Base-by-base conservation (phyloP, 2,113 vertebrate species). In the Leuciscus idus region DNA sequence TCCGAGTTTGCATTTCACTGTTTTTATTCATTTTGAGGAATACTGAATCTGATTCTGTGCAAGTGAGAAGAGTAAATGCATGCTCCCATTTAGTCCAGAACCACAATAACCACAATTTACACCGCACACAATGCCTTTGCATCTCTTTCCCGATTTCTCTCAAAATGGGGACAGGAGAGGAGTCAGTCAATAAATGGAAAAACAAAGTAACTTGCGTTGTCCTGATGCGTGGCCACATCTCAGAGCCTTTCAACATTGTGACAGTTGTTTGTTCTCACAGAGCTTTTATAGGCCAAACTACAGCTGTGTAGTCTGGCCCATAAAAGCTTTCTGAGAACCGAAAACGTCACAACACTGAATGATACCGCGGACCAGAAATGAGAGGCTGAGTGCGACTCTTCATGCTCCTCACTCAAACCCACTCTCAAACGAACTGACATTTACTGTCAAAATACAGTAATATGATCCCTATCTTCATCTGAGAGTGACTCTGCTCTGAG, bases 281-380 rank as follows among this genome's bases (percentile, higher is more conserved):
- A 77, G 50, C 17, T 77, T 55, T 77, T 33, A 77, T 19, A 77
- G 26, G 17, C 48, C 74, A 77, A 46, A 17, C 62, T 50, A 33
- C 80, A 82, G 80, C 80, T 68, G 80, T 50, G 26, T 33, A 52
- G 74, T 55, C 15, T 50, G 48, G 48, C 48, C 28, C 52, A 30
- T 77, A 15, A 70, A 50, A 70, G 62, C 62, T 82, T 82, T 82
- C 17, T 70, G 9, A 70, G 61, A 50, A 68, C 21, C 52, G 46
- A 39, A 70, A 52, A 62, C 48, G 61, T 82, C 80, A 70, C 62
- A 82, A 70, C 80, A 82, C 26, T 15, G 46, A 33, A 82, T 70
- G 19, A 30, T 28, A 15, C 62, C 3, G 46, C 10, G 30, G 28
- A 26, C 62, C 19, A 46, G 28, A 82, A n/a, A 66, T 19, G 15